These are phyloP conservation scores for Acrobasis repandana DNA, from an alignment of 2,888 invertebrate genomes.

Conservation along the genomic window DNA sequence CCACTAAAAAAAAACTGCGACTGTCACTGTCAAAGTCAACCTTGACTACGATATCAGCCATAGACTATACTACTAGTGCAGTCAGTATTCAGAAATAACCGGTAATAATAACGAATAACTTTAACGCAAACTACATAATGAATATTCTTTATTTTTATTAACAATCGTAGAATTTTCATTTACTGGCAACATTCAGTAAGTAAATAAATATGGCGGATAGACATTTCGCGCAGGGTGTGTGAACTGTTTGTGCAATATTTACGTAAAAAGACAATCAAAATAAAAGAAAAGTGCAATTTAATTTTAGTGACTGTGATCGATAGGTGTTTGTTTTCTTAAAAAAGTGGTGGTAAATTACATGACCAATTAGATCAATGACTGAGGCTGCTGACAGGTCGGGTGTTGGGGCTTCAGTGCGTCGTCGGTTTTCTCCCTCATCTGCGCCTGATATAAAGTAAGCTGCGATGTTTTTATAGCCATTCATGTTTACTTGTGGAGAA, in stretches of 20 bases:
- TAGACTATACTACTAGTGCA: background rate
- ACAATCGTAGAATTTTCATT: slow-evolving; percentile 19
- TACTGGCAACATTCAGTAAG: slow-evolving; percentile 49
- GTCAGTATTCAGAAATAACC: background rate
- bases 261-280: slow-evolving; percentile 29
- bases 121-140: background rate
- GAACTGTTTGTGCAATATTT: slow-evolving; percentile 32
- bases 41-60: background rate
- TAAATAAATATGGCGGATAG: slow-evolving; percentile 78
- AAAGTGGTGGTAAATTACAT: slow-evolving; percentile 44
- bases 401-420: slow-evolving; percentile 59
- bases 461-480: slow-evolving; percentile 48
- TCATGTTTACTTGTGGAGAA: slow-evolving; percentile 47
- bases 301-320: slow-evolving; percentile 30
- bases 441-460: slow-evolving; percentile 61
- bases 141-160: background rate
- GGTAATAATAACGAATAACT: background rate
- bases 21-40: slow-evolving; percentile 4
- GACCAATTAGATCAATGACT: slow-evolving; percentile 72
- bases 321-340: slow-evolving; percentile 32
- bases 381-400: slow-evolving; percentile 59
- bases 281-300: slow-evolving; percentile 20
- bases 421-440: slow-evolving; percentile 57
- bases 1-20: background rate
- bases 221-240: slow-evolving; percentile 45